Evolutionary conservation across 2,113 vertebrate species (phyloP), one percentile per base, ranked within the genome.

Genomic region (Euleptes europaea): DNA sequence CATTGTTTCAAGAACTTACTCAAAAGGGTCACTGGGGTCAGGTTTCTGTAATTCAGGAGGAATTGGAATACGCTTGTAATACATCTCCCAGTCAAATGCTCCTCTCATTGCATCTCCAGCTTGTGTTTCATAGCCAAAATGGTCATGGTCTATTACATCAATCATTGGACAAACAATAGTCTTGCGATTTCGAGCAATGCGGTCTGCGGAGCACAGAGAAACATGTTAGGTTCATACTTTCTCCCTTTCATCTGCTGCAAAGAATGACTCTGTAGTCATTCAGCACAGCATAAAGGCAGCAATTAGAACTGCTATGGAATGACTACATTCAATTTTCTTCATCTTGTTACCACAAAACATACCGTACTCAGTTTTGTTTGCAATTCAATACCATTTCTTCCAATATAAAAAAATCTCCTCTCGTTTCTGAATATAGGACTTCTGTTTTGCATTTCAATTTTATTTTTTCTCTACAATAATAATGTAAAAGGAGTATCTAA

Each of bases 81-180:
- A 99, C 98, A 99, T 99, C 93, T 99, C 99, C 99, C 99, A 99
- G 96, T 99, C 99, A 28, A 99, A 99, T 1, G 98, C 99, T 0
- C 99, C 99, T 80, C 99, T 91, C 99, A 99, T 99, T 21, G 99
- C 98, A 0, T 99, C 98, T 9, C 98, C 98, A 0, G 98, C 98
- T 94, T 99, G 99, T 0, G 98, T 98, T 93, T 98, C 98, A 0
- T 99, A 99, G 40, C 97, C 98, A 35, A 99, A 99, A 96, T 99
- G 97, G 78, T 99, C 98, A 0, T 99, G 98, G 90, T 99, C 98
- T 49, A 99, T 99, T 17, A 99, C 98, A 4, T 99, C 99, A 10
- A 99, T 99, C 99, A 99, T 99, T 0, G 99, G 99, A 84, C 99
- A 99, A 65, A 99, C 98, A 1, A 99, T 99, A 1, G 98, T 97